Evolutionary conservation across 2,888 invertebrate species (phyloP), one percentile per base, ranked within the genome.

Genomic region (Carterocephalus palaemon): DNA sequence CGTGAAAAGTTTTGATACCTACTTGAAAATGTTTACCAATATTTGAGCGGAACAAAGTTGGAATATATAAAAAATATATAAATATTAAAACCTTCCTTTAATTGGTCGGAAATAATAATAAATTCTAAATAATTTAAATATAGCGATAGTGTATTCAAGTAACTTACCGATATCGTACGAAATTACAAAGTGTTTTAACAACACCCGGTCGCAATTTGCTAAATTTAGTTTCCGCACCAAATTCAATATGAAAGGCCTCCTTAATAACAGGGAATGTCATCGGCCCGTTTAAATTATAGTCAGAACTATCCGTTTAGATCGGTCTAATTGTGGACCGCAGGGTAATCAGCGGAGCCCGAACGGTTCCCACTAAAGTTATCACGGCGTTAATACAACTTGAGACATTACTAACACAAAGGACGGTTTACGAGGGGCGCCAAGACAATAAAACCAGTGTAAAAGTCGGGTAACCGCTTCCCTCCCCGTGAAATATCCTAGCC

Each of bases 401-500:
- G 77, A 80, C 66, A 75, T 80, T 75, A 78, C 73, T 73, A 70
- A 70, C 70, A 78, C 75, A 78, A 77, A 74, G 70, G 74, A 69
- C 59, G 70, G 70, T 75, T 75, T 75, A 74, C 73, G 75, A 77
- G 74, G 80, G 79, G 73, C 56, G 64, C 57, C 59, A 61, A 67
- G 70, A 81, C 75, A 83, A 83, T 83, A 84, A 84, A 84, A 81
- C 75, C 79, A 71, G 71, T 78, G 79, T 83, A 78, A 83, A 84
- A 82, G 75, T 77, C 76, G 72, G 74, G 64, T 77, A 81, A 81
- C 80, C 76, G 70, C 73, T 75, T 55, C 63, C 70, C 66, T 61
- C 67, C 68, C 67, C 58, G 48, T 64, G 68, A 71, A 75, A 71
- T 70, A 70, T 67, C 67, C 64, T 60, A 57, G 63, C 71, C 70